Percentiles rank a stretch among this genome's conserved stretches.
These are phyloP conservation scores for Benitochromis conjunctus DNA, from an alignment of 2,113 vertebrate species.

Conservation along the genomic window DNA sequence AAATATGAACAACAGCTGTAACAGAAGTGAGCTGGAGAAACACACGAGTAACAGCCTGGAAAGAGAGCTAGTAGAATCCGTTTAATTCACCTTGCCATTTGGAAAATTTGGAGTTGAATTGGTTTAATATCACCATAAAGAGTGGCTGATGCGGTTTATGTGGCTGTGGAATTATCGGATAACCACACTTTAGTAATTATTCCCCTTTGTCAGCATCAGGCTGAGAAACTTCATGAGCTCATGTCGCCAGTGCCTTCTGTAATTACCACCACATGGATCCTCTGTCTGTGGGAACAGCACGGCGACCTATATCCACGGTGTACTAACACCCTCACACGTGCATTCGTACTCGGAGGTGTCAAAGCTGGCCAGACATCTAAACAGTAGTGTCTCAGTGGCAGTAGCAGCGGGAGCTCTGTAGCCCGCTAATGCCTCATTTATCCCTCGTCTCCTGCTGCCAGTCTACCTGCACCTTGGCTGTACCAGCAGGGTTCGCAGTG, in stretches of 20 bases:
- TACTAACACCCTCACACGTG: neutral
- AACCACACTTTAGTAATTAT: neutral
- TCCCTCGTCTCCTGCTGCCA: neutral
- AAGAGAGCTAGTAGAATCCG: neutral
- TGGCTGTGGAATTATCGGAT: neutral
- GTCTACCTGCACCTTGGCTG: neutral
- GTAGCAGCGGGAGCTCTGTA: conserved; percentile 16
- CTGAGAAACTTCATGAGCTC: conserved; percentile 4
- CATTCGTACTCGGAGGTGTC: conserved; percentile 5
- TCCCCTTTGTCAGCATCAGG: neutral
- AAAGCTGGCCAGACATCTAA: conserved; percentile 30
- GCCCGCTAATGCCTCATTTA: conserved; percentile 18
- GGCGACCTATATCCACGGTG: conserved; percentile 37
- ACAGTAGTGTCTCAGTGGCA: conserved; percentile 3
- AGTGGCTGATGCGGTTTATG: neutral
- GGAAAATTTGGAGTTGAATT: neutral
- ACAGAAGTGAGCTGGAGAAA: neutral
- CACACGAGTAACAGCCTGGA: neutral
- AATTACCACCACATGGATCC: conserved; percentile 40
- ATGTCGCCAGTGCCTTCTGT: neutral
- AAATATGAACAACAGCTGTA: neutral
- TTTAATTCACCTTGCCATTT: neutral
- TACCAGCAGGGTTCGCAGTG: neutral
- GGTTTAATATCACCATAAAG: neutral
- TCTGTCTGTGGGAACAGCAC: conserved; percentile 11